Conservation (phyloP, 2,797 vertebrate genomes). For the Microhierax caerulescens region DNA sequence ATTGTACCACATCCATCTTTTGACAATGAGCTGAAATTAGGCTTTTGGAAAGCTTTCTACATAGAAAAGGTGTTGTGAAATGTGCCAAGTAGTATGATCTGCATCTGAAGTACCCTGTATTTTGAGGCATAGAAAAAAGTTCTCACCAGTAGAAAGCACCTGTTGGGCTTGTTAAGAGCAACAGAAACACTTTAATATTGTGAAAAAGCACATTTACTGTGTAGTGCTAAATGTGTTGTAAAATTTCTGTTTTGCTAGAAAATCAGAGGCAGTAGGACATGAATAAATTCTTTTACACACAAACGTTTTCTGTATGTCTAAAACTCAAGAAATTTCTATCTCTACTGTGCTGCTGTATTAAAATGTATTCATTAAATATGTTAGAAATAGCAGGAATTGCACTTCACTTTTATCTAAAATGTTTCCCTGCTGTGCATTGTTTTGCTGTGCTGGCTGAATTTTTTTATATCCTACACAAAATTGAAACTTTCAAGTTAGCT, state of each 20-base stretch:
- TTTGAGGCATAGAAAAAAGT: not conserved
- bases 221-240: not conserved
- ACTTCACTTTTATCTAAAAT: slow-evolving; percentile 49
- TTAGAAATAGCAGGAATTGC: slow-evolving; percentile 47
- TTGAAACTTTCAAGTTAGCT: slow-evolving; percentile 35
- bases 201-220: not conserved
- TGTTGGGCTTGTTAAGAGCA: not conserved
- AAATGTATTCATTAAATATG: slow-evolving; percentile 47
- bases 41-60: not conserved
- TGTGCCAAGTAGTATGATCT: not conserved
- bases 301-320: not conserved
- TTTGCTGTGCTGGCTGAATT: slow-evolving; percentile 44
- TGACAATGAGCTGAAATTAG: not conserved
- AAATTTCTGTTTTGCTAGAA: not conserved
- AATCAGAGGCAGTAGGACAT: not conserved
- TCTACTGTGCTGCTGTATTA: slow-evolving; percentile 38
- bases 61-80: not conserved
- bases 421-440: slow-evolving; percentile 41
- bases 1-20: not conserved
- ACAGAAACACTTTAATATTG: not conserved
- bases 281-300: not conserved
- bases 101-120: not conserved
- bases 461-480: slow-evolving; percentile 9
- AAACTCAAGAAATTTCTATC: slow-evolving; percentile 6
- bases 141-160: not conserved